phyloP scores from a whole-genome alignment of 2,888 invertebrate genomes.

The Exocentrus adspersus region DNA sequence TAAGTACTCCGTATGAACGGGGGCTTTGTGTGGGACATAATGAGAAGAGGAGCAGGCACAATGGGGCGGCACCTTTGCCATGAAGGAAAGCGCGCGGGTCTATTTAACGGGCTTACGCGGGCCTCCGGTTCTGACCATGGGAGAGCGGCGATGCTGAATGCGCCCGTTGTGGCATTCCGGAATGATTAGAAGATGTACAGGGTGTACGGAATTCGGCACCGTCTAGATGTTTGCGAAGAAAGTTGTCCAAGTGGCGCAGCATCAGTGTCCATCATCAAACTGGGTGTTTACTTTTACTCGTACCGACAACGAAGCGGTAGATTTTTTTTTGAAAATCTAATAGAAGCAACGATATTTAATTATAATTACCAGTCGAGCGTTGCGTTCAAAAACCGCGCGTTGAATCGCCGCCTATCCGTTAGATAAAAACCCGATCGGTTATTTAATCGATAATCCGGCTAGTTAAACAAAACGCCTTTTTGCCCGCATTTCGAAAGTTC shows the following conservation, averaged over 20 bases:
- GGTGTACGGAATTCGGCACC: too few relatives aligned
- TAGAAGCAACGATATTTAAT: too few relatives aligned
- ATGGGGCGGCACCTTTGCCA: constrained; percentile 52
- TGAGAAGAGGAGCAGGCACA: constrained; percentile 53
- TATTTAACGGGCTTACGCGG: constrained; percentile 50
- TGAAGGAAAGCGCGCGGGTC: constrained; percentile 50
- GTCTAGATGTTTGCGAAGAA: too few relatives aligned
- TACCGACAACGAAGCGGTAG: too few relatives aligned
- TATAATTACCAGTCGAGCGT: too few relatives aligned
- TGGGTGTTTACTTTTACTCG: too few relatives aligned
- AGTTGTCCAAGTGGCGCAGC: too few relatives aligned
- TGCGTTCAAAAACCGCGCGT: too few relatives aligned
- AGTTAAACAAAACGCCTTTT: constrained; percentile 3
- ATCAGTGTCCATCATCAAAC: too few relatives aligned
- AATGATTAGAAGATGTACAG: too few relatives aligned
- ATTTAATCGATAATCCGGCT: neutral
- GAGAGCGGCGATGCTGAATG: neutral
- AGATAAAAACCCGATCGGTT: neutral
- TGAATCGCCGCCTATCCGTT: too few relatives aligned
- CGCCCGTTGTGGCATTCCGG: neutral
- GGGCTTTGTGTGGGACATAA: constrained; percentile 50
- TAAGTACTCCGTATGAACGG: constrained; percentile 55
- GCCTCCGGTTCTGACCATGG: neutral
- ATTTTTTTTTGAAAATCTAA: too few relatives aligned
- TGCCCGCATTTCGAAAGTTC: neutral